Evolutionary conservation across 2,797 vertebrate genomes (phyloP), one percentile per base, ranked within the genome.

Genomic region (Sitta carolinensis): DNA sequence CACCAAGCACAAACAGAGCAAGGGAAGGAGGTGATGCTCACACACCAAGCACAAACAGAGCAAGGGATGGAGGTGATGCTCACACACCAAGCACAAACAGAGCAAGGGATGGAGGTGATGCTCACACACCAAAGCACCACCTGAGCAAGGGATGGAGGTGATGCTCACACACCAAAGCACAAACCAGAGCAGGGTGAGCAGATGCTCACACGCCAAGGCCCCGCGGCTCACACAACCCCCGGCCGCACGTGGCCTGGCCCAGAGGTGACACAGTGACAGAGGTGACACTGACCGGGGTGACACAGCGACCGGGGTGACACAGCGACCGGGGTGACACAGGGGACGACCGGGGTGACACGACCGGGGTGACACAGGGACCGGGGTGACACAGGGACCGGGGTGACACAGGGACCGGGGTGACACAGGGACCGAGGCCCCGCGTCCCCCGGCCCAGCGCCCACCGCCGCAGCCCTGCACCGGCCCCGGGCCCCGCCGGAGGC

Each of bases 1-100:
- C 23, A 4, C 9, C 9, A 4, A 2, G 1, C 26, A 70, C 5
- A 5, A 13, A 5, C 16, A 13, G 6, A 14, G 16, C 16, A 36
- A 21, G 3, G 38, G n/a, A 72, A 45, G 9, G 47, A 3, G n/a
- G 14, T 45, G 47, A 61, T 61, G 73, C 6, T 75, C 17, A 50
- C 43, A 59, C n/a, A 11, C n/a, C 52, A 8, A 2, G 2, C 26
- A 70, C 5, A 5, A 13, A 5, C 16, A 13, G 6, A 14, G 16
- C 16, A 36, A 21, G 3, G 38, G n/a, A 72, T 54, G 9, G 47
- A 3, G n/a, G 14, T 45, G 47, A 61, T 61, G 73, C 6, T 75
- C 17, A 50, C 43, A 59, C n/a, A 11, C n/a, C 52, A 8, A 2
- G 2, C 26, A 70, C 5, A 5, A 13, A 5, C 16, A 13, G 6